Conservation (phyloP, 2,113 vertebrate species). For the Ondatra zibethicus region DNA sequence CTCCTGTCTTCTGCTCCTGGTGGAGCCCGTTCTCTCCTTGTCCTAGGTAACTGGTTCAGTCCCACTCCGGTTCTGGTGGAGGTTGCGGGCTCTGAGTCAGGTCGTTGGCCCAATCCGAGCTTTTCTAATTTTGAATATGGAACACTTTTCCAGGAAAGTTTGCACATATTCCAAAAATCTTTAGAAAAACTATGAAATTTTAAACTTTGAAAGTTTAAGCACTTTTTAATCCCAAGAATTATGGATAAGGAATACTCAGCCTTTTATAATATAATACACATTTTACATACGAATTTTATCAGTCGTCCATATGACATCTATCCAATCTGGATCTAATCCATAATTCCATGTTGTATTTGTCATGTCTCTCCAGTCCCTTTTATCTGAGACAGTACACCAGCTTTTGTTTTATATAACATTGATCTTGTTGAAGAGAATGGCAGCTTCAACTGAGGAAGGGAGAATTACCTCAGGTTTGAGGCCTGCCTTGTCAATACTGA, state of each 20-base stretch:
- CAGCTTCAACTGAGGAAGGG: neutral
- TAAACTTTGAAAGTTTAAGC: neutral
- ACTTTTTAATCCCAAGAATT: neutral
- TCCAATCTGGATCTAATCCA: neutral
- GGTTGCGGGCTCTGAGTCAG: too few species aligned
- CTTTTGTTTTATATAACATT: neutral
- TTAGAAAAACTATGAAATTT: neutral
- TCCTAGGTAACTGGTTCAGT: too few species aligned
- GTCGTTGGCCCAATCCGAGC: too few species aligned
- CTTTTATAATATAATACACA: neutral
- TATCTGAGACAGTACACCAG: neutral
- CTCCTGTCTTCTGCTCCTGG: too few species aligned
- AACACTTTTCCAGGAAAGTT: neutral
- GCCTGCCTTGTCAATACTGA: neutral
- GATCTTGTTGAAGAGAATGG: neutral
- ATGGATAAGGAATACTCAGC: neutral
- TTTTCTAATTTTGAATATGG: neutral
- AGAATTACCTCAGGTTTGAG: neutral
- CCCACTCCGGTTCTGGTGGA: too few species aligned
- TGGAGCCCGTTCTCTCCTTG: too few species aligned
- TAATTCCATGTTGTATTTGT: neutral
- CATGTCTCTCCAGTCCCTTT: neutral
- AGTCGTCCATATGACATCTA: neutral
- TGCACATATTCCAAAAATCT: neutral
- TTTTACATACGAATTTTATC: neutral